Conservation (phyloP, 2,888 invertebrate genomes). For the Mongoloraphidia duomilia region DNA sequence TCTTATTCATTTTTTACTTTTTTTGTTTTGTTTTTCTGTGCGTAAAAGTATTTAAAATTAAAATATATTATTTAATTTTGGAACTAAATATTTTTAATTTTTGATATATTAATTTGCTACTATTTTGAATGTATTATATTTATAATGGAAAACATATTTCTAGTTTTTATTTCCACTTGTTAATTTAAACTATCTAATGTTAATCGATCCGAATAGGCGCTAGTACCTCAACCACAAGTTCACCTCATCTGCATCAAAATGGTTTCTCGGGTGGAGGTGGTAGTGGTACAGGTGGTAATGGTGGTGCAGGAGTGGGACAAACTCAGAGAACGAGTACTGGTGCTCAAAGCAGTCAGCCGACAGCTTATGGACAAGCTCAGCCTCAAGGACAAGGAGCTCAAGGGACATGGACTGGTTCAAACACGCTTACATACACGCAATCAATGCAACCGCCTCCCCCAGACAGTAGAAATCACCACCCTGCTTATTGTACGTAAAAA, state of each 20-base stretch:
- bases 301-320: not conserved
- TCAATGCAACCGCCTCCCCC: slow-evolving; percentile 70
- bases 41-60: no score
- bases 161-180: no score
- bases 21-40: no score
- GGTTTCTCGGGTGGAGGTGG: slow-evolving; percentile 23
- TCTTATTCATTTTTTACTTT: no score
- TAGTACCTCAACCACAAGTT: slow-evolving; percentile 6
- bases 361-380: slow-evolving; percentile 1
- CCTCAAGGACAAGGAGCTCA: slow-evolving; percentile 14
- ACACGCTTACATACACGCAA: slow-evolving; percentile 84
- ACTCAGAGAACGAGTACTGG: not conserved
- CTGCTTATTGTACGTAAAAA: slow-evolving; percentile 45
- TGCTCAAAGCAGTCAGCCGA: not conserved
- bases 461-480: slow-evolving; percentile 45
- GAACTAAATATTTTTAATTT: no score
- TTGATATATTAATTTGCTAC: no score
- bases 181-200: no score
- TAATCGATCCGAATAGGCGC: not conserved
- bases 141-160: no score
- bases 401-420: slow-evolving; percentile 77
- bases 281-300: not conserved
- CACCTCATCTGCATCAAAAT: slow-evolving; percentile 29
- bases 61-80: no score
- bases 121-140: no score